A percentile compares a stretch with the other conserved stretches of the same genome.
Conservation (phyloP, 2,113 vertebrate species). For the Aythya baeri region DNA sequence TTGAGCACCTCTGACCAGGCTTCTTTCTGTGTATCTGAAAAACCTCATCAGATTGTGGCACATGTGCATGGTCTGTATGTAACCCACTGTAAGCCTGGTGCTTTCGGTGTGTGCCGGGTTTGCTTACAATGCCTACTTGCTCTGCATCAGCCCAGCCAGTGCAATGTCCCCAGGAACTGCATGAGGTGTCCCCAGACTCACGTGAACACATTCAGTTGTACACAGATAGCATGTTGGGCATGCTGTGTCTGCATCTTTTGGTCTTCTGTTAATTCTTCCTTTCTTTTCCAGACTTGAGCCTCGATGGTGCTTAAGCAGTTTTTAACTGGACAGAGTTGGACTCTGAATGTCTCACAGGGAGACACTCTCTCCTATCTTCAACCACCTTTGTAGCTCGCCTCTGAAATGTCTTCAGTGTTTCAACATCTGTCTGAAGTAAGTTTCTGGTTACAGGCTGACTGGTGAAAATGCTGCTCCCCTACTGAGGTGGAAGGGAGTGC, state of each 20-base stretch:
- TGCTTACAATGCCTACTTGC: not conserved
- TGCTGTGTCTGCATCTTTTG: not conserved
- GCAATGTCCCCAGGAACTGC: not conserved
- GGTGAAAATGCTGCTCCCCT: not conserved
- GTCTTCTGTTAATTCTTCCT: not conserved
- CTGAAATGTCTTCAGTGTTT: not conserved
- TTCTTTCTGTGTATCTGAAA: not conserved
- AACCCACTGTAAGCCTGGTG: rapidly evolving
- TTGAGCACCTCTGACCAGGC: not conserved
- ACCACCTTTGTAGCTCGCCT: not conserved
- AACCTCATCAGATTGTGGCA: not conserved
- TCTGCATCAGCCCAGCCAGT: rapidly evolving
- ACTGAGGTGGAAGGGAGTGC: not conserved
- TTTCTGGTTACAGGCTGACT: not conserved
- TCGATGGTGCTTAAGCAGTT: not conserved
- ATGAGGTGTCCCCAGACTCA: not conserved
- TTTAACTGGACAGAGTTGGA: not conserved
- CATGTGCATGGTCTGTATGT: rapidly evolving
- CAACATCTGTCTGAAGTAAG: rapidly evolving
- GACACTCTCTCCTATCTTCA: not conserved
- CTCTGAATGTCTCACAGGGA: not conserved
- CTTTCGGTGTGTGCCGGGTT: not conserved
- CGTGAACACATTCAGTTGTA: not conserved
- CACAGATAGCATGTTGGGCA: not conserved
- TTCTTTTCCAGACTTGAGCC: not conserved